Evolutionary conservation across 2,888 invertebrate genomes (phyloP).

Genomic region (Philereme transversata): DNA sequence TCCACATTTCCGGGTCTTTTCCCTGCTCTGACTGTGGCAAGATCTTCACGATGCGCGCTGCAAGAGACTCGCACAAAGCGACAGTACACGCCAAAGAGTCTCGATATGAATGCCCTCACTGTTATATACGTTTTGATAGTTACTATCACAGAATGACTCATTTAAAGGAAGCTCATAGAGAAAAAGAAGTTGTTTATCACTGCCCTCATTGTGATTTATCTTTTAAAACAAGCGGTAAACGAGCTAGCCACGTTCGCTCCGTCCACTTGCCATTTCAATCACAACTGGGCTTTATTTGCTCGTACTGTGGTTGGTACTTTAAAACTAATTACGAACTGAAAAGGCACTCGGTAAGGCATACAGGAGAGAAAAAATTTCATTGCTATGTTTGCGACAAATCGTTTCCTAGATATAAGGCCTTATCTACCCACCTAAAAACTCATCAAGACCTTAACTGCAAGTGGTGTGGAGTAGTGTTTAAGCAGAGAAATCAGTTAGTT

Average conservation of each 20-base stretch:
- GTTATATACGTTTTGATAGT: slow-evolving; percentile 65
- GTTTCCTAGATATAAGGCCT: slow-evolving; percentile 61
- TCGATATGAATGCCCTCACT: slow-evolving; percentile 73
- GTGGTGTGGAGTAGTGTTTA: slow-evolving; percentile 58
- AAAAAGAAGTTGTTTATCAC: slow-evolving; percentile 63
- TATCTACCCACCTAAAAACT: slow-evolving; percentile 63
- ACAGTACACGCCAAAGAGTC: slow-evolving; percentile 67
- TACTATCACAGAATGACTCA: slow-evolving; percentile 74
- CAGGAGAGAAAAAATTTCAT: slow-evolving; percentile 63
- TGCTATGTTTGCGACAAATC: slow-evolving; percentile 67
- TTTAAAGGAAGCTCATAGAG: slow-evolving; percentile 67
- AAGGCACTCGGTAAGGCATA: slow-evolving; percentile 69
- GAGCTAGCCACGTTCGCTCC: slow-evolving; percentile 62
- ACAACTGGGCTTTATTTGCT: slow-evolving; percentile 59
- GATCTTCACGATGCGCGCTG: slow-evolving; percentile 65
- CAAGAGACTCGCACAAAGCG: slow-evolving; percentile 71
- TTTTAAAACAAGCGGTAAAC: slow-evolving; percentile 71
- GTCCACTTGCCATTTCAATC: slow-evolving; percentile 61
- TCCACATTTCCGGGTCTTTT: slow-evolving; percentile 69
- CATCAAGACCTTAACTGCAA: slow-evolving; percentile 64
- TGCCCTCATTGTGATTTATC: slow-evolving; percentile 66
- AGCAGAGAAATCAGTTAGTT: slow-evolving; percentile 51
- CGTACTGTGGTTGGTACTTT: slow-evolving; percentile 69
- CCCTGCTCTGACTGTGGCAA: slow-evolving; percentile 69
- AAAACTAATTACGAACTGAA: slow-evolving; percentile 70